These are phyloP conservation scores for Notocelia uddmanniana DNA, from an alignment of 2,888 invertebrate genomes.

Conservation along the genomic window DNA sequence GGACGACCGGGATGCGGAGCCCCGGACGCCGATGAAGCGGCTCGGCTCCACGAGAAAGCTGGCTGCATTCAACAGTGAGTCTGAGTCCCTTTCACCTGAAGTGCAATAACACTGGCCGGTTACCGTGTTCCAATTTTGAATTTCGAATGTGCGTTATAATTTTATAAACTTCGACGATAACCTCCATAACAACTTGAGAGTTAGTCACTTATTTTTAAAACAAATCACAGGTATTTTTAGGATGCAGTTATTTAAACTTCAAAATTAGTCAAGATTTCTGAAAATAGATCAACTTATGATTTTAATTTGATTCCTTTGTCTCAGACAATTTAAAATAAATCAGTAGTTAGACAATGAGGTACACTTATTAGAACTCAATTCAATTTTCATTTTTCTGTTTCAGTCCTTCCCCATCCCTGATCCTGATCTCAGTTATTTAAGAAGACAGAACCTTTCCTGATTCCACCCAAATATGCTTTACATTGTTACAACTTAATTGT, in stretches of 20 bases:
- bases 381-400: conserved; percentile 21
- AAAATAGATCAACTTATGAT: not conserved
- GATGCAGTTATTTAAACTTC: not conserved
- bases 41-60: conserved; percentile 93
- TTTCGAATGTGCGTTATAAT: conserved; percentile 6
- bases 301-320: not conserved
- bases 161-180: not conserved
- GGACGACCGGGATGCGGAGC: conserved; percentile 91
- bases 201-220: not conserved
- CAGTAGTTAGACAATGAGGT: not conserved
- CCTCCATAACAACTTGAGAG: not conserved
- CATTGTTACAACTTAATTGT: not conserved
- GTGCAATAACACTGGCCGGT: conserved; percentile 34
- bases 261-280: not conserved
- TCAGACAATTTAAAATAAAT: not conserved
- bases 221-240: not conserved
- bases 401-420: conserved; percentile 30
- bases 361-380: not conserved
- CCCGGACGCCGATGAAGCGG: conserved; percentile 92
- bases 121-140: conserved; percentile 15
- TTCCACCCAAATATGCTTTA: not conserved
- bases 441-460: conserved; percentile 12
- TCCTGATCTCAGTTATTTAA: conserved; percentile 7
- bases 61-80: conserved; percentile 92
- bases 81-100: conserved; percentile 41